Conservation (phyloP, 2,888 invertebrate species). For the Coelopa pilipes region DNA sequence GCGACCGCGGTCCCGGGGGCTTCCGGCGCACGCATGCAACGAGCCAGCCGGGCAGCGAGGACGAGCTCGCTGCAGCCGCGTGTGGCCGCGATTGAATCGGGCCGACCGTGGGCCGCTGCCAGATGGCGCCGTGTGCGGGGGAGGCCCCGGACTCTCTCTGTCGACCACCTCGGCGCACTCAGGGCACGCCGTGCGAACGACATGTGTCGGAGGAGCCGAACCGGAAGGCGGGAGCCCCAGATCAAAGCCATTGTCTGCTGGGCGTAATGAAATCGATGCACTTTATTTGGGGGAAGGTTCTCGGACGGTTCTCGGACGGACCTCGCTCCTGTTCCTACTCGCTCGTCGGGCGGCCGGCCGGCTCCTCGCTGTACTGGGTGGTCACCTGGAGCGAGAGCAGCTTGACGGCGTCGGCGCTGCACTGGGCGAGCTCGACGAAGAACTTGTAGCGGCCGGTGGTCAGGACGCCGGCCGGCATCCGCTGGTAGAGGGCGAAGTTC, state of each 20-base stretch:
- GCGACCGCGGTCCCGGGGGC: slow-evolving; percentile 13
- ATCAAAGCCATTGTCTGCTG: not conserved
- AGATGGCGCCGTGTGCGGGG: slow-evolving; percentile 16
- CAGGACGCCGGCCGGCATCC: not conserved
- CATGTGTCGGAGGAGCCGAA: not conserved
- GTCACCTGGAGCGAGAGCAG: slow-evolving; percentile 27
- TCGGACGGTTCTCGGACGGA: too few species aligned
- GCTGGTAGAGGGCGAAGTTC: slow-evolving; percentile 21
- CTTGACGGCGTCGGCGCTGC: slow-evolving; percentile 27
- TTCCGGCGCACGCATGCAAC: slow-evolving; percentile 34
- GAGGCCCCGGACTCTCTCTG: not conserved
- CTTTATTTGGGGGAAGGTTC: too few species aligned
- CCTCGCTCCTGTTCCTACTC: too few species aligned
- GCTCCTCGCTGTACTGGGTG: not conserved
- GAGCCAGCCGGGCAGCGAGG: too few species aligned
- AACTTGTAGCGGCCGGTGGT: slow-evolving; percentile 21
- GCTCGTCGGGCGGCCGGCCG: too few species aligned
- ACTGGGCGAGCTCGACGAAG: slow-evolving; percentile 26
- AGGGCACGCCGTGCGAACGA: not conserved
- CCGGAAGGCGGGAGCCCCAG: not conserved
- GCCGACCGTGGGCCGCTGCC: slow-evolving; percentile 16
- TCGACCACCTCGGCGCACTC: not conserved
- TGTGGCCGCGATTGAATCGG: slow-evolving; percentile 48
- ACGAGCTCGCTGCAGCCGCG: slow-evolving; percentile 28
- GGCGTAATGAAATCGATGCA: not conserved